Evolutionary conservation across 2,888 invertebrate species (phyloP).

Genomic region (Sarcophaga subvicina): DNA sequence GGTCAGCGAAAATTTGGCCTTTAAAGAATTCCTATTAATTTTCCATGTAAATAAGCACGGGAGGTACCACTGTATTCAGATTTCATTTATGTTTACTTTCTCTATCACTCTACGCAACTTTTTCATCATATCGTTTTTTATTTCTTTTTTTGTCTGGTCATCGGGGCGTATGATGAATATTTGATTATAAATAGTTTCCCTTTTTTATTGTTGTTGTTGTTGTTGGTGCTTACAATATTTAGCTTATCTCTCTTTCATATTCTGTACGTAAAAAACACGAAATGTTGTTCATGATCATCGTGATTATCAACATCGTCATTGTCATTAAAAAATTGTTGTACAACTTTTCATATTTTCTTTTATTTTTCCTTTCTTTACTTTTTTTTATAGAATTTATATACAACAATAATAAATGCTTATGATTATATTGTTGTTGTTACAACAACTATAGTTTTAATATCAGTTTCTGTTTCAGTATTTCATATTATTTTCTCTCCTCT

Average conservation of each 20-base stretch:
- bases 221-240: background rate
- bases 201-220: background rate
- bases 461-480: slow-evolving; percentile 8
- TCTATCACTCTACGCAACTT: background rate
- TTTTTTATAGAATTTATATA: background rate
- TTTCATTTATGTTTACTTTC: background rate
- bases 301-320: too few species aligned
- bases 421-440: background rate
- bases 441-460: background rate
- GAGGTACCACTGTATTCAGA: background rate
- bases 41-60: too few species aligned
- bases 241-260: too few species aligned
- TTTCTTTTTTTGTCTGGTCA: background rate
- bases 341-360: background rate
- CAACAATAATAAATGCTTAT: background rate
- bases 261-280: slow-evolving; percentile 27
- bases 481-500: background rate
- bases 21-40: too few species aligned
- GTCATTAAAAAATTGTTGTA: slow-evolving; percentile 21
- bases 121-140: background rate
- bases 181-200: slow-evolving; percentile 24
- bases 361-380: background rate
- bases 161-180: slow-evolving; percentile 50
- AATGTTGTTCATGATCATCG: slow-evolving; percentile 13
- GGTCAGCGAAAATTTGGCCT: too few species aligned